A percentile compares a stretch with the other conserved stretches of the same genome.
These are phyloP conservation scores for Echinarachnius parma DNA, from an alignment of 53 echinoderm and acorn worm species.

Conservation along the genomic window DNA sequence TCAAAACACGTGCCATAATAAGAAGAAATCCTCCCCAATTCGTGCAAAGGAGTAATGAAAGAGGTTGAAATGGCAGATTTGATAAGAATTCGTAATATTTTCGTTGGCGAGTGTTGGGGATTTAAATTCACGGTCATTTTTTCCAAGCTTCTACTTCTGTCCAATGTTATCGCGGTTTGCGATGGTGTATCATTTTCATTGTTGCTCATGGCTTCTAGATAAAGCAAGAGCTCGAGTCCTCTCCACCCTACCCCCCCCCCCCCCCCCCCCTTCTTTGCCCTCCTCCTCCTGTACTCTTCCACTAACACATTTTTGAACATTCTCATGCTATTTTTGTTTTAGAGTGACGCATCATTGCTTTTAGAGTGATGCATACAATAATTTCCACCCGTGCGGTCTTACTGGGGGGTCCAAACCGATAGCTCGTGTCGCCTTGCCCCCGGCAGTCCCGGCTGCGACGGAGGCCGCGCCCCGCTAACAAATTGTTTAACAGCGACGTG, in stretches of 20 bases:
- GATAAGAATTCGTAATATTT: too few relatives aligned
- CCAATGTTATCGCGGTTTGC: not conserved
- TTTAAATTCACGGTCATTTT: not conserved
- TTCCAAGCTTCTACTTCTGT: not conserved
- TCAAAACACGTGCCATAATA: too few relatives aligned
- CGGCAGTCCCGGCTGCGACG: slow-evolving; percentile 18
- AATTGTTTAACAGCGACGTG: not conserved
- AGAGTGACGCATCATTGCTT: too few relatives aligned
- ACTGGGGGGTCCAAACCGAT: not conserved
- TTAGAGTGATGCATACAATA: too few relatives aligned
- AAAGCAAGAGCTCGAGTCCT: not conserved
- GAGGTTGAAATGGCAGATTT: not conserved
- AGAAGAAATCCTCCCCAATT: too few relatives aligned
- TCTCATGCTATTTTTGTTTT: too few relatives aligned
- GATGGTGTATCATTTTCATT: not conserved
- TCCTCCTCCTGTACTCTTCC: not conserved
- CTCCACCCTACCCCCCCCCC: not conserved
- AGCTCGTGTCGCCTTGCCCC: slow-evolving; percentile 30
- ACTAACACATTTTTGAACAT: too few relatives aligned
- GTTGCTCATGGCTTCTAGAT: not conserved
- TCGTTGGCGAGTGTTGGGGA: too few relatives aligned
- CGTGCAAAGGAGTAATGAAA: too few relatives aligned
- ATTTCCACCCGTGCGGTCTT: too few relatives aligned
- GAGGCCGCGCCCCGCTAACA: slow-evolving; percentile 13
- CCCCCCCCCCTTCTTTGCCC: not conserved